phyloP scores from a whole-genome alignment of 2,113 vertebrate species.

The Trochalopteron elliotii region DNA sequence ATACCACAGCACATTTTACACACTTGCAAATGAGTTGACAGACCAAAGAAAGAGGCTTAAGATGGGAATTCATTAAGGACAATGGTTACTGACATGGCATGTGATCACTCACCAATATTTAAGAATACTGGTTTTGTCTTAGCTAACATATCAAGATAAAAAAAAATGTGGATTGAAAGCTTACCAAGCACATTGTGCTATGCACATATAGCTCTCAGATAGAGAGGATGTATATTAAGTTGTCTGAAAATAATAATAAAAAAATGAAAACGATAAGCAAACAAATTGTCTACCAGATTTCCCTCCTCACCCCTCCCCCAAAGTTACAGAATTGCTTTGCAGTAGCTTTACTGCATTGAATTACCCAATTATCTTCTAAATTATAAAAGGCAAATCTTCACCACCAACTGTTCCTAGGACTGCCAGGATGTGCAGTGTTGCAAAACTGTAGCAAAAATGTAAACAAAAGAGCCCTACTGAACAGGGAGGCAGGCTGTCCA shows the following conservation, averaged over 20 bases:
- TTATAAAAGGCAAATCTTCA: conserved; percentile 79
- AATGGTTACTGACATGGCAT: background rate
- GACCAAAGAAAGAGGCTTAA: background rate
- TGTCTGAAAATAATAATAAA: background rate
- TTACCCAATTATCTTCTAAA: conserved; percentile 82
- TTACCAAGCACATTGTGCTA: background rate
- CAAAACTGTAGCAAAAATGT: conserved; percentile 77
- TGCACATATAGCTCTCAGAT: background rate
- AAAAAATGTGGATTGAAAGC: background rate
- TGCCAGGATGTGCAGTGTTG: conserved; percentile 69
- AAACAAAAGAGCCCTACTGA: conserved; percentile 77
- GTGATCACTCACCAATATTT: background rate
- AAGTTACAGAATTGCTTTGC: conserved; percentile 63
- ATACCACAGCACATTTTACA: background rate
- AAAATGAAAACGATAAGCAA: background rate
- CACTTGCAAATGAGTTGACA: background rate
- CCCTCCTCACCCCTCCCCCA: background rate
- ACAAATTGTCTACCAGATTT: conserved; percentile 44
- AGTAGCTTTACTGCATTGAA: conserved; percentile 62
- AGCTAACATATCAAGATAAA: background rate
- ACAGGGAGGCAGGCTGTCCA: conserved; percentile 70
- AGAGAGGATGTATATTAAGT: background rate
- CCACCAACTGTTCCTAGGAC: conserved; percentile 76
- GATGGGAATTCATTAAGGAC: background rate
- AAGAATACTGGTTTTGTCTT: background rate